These are phyloP conservation scores for Bembecia ichneumoniformis DNA, from an alignment of 2,888 invertebrate species.

Conservation along the genomic window DNA sequence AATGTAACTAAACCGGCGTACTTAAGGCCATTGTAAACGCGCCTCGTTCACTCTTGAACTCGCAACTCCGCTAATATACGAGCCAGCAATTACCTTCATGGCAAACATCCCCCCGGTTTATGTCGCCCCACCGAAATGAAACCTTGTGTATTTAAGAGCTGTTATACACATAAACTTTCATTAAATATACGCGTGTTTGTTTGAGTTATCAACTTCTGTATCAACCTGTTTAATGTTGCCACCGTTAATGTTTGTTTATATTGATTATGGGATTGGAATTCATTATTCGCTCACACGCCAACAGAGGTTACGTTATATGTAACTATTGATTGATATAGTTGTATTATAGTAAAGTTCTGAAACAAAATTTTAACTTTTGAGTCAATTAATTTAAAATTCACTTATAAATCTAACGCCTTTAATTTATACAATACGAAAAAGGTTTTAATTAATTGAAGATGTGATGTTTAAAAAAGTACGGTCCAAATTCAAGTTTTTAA, in stretches of 20 bases:
- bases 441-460: too few species aligned
- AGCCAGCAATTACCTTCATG: slow-evolving; percentile 35
- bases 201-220: slow-evolving; percentile 21
- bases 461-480: too few species aligned
- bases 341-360: too few species aligned
- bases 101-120: slow-evolving; percentile 29
- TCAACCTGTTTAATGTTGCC: slow-evolving; percentile 5
- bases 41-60: slow-evolving; percentile 16
- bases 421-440: too few species aligned
- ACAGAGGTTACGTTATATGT: too few species aligned
- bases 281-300: not conserved
- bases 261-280: not conserved
- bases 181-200: slow-evolving; percentile 29
- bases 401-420: too few species aligned
- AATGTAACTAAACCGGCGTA: too few species aligned
- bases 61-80: slow-evolving; percentile 34
- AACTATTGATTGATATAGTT: too few species aligned
- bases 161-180: slow-evolving; percentile 22
- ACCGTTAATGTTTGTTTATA: slow-evolving; percentile 3
- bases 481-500: too few species aligned
- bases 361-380: too few species aligned
- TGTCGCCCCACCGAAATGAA: slow-evolving; percentile 18
- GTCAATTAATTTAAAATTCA: too few species aligned
- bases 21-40: slow-evolving; percentile 10
- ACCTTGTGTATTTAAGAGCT: slow-evolving; percentile 31